Evolutionary conservation across 2,797 vertebrate species (phyloP), one percentile per base, ranked within the genome.

Genomic region (Cuculus canorus): DNA sequence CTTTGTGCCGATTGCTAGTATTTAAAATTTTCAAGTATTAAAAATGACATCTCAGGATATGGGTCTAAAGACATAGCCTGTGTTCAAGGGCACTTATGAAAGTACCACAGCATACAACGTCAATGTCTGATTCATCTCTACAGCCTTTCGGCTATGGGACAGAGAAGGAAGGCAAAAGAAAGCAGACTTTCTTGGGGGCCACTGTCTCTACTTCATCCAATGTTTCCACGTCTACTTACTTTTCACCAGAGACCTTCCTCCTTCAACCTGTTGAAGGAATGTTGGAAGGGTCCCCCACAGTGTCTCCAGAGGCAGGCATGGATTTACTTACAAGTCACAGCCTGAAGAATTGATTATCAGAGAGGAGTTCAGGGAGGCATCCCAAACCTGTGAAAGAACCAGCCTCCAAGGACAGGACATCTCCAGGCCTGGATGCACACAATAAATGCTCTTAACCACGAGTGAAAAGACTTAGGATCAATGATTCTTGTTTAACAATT

Each of bases 91-190:
- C 52, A 84, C 54, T 92, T 78, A 68, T 1, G 37, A 75, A 86
- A 88, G 82, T 71, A 75, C 23, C 65, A 75, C 71, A 68, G 53
- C 82, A 90, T 71, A 77, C 39, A 53, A 23, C 0, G 0, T 32
- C 39, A 53, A 23, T 0, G 0, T 33, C 77, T 75, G 61, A 48
- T 21, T 75, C 79, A 45, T 23, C 57, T 92, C 87, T 71, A 33
- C 33, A 94, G 76, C 41, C 33, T 54, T 83, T 71, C 88, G 85
- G 81, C 81, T 69, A 4, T 11, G 35, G 63, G 57, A 69, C 84
- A 87, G 68, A 72, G 39, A 64, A 81, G 41, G 41, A 96, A 81
- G 41, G 53, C 19, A 89, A 88, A 92, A 92, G 73, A 43, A 70
- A 81, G 35, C 25, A 69, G 57, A 17, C 35, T 81, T 75, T 61